phyloP scores from a whole-genome alignment of 2,113 vertebrate genomes.

The Salvelinus sp. region DNA sequence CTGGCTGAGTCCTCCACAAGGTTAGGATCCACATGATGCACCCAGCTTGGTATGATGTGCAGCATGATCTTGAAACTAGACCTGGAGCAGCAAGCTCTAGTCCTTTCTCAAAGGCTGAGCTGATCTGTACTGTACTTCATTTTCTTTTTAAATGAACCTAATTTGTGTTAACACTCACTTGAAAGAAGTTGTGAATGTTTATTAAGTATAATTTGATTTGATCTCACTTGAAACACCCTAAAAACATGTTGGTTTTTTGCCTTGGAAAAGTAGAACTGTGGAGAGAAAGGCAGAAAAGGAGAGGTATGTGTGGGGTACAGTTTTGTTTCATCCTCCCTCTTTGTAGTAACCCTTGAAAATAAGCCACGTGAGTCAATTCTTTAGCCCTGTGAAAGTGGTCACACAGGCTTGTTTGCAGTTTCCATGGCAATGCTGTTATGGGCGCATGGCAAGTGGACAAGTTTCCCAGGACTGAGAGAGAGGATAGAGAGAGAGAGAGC shows the following conservation, averaged over 20 bases:
- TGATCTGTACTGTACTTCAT: not conserved
- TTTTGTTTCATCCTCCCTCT: slow-evolving; percentile 38
- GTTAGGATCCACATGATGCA: not conserved
- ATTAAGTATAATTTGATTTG: not conserved
- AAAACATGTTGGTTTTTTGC: not conserved
- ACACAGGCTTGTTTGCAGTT: slow-evolving; percentile 45
- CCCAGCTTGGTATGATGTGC: slow-evolving; percentile 1
- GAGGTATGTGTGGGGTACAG: slow-evolving; percentile 8
- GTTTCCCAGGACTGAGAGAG: slow-evolving; percentile 63
- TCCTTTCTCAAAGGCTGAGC: not conserved
- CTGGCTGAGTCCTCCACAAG: not conserved
- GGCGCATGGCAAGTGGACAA: slow-evolving; percentile 46
- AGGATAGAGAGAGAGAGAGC: slow-evolving; percentile 5
- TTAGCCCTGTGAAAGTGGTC: slow-evolving; percentile 44
- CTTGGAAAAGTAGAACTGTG: not conserved
- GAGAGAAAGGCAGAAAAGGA: slow-evolving; percentile 5
- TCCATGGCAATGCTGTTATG: slow-evolving; percentile 52
- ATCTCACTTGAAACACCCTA: not conserved
- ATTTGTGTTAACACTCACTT: not conserved
- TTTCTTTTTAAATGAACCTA: not conserved
- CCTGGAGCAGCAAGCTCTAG: not conserved
- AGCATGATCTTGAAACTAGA: not conserved
- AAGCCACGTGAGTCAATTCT: slow-evolving; percentile 45
- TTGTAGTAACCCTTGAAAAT: slow-evolving; percentile 27
- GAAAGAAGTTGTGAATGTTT: not conserved